Conservation (phyloP, 92 coral and sea anemone species). For the Meandrina meandrites region DNA sequence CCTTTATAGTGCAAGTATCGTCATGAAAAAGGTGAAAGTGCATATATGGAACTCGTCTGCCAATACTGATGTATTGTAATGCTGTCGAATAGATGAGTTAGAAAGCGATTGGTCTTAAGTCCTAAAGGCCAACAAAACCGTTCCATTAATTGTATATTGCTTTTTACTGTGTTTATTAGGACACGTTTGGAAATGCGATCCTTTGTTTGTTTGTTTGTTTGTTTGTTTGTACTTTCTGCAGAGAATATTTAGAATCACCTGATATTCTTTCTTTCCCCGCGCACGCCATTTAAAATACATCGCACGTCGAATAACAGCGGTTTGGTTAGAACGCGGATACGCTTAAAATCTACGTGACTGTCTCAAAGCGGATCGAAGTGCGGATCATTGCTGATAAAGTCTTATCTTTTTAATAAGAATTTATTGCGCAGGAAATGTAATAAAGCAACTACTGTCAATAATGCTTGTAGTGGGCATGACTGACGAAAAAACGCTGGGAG, state of each 20-base stretch:
- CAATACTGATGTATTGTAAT: too few relatives aligned
- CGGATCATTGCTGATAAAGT: neutral
- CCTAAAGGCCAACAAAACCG: too few relatives aligned
- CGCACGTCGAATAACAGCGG: neutral
- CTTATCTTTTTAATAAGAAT: neutral
- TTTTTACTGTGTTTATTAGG: too few relatives aligned
- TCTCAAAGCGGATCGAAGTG: neutral
- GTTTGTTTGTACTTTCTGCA: neutral
- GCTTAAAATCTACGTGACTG: neutral
- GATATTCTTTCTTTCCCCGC: neutral
- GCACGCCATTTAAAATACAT: neutral
- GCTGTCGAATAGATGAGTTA: too few relatives aligned
- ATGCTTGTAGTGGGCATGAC: neutral
- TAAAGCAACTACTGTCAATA: neutral
- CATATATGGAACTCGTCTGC: too few relatives aligned
- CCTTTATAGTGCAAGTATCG: neutral
- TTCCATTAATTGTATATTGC: too few relatives aligned
- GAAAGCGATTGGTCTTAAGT: too few relatives aligned
- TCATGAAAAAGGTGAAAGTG: neutral
- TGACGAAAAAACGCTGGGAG: neutral
- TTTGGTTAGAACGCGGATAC: neutral
- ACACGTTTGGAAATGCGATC: neutral
- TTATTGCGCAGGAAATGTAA: neutral
- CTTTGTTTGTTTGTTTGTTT: neutral
- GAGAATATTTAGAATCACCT: neutral